A percentile compares a stretch with the other conserved stretches of the same genome.
Conservation (phyloP, 2,888 invertebrate species). For the Diplazon laetatorius region DNA sequence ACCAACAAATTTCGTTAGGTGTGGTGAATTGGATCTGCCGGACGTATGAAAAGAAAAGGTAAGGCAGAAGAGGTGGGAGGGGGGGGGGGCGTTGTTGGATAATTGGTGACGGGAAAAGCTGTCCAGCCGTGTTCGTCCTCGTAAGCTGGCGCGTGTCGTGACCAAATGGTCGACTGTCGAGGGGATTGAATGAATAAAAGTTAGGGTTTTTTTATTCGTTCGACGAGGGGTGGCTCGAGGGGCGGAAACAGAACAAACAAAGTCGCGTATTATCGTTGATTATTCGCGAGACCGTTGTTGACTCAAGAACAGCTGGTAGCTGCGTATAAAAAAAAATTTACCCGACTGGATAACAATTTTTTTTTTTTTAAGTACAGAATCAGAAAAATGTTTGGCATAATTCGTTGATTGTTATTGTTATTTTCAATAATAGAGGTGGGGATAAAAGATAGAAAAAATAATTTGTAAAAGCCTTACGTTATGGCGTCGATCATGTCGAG, state of each 20-base stretch:
- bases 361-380: too few relatives aligned
- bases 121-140: slow-evolving; percentile 7
- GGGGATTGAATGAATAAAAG: slow-evolving; percentile 1
- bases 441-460: neutral
- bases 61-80: too few relatives aligned
- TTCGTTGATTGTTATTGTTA: neutral
- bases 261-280: neutral
- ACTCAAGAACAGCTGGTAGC: neutral
- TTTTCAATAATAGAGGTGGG: neutral
- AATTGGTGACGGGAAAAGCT: slow-evolving; percentile 13
- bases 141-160: slow-evolving; percentile 15
- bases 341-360: too few relatives aligned
- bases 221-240: neutral
- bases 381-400: too few relatives aligned
- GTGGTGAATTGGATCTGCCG: slow-evolving; percentile 41
- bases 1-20: slow-evolving; percentile 53
- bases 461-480: slow-evolving; percentile 88
- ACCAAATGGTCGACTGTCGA: neutral
- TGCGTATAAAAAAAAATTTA: too few relatives aligned
- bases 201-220: too few relatives aligned
- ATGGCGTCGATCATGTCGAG: slow-evolving; percentile 99
- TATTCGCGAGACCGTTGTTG: neutral
- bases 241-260: neutral
- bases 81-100: neutral
- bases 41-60: neutral